Conservation (phyloP, 2,797 vertebrate species). For the Poecilia wingei region DNA sequence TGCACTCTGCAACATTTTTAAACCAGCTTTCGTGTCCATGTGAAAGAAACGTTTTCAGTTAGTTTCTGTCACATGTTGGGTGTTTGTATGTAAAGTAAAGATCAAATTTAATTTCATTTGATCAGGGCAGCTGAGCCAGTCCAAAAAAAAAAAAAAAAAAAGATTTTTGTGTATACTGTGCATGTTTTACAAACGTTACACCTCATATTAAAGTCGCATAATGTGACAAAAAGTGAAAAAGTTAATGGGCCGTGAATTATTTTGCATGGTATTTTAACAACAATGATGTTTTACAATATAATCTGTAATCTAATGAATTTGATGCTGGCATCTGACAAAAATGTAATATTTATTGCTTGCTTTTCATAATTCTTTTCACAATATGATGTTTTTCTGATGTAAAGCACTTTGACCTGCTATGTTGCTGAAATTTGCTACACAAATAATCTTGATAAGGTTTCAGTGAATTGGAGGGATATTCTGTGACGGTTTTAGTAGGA, state of each 20-base stretch:
- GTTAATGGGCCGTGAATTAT: not conserved
- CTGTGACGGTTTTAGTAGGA: not conserved
- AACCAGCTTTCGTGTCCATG: not conserved
- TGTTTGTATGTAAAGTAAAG: not conserved
- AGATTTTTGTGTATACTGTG: too few relatives aligned
- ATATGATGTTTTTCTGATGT: too few relatives aligned
- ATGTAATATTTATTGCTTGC: too few relatives aligned
- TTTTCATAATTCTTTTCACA: too few relatives aligned
- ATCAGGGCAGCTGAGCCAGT: not conserved
- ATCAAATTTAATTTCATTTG: not conserved
- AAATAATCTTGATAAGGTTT: not conserved
- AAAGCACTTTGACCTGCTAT: too few relatives aligned
- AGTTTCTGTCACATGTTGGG: not conserved
- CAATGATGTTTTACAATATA: not conserved
- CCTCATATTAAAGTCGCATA: not conserved
- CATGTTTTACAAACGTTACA: not conserved
- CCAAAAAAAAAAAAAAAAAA: too few relatives aligned
- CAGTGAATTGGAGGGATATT: not conserved
- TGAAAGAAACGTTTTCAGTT: not conserved
- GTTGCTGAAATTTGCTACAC: too few relatives aligned
- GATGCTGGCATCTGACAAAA: too few relatives aligned
- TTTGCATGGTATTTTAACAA: not conserved
- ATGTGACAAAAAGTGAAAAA: not conserved
- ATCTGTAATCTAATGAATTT: not conserved
- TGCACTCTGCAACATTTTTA: not conserved